These are phyloP conservation scores for Epinephelus awoara DNA, from an alignment of 2,797 vertebrate species.

Conservation along the genomic window DNA sequence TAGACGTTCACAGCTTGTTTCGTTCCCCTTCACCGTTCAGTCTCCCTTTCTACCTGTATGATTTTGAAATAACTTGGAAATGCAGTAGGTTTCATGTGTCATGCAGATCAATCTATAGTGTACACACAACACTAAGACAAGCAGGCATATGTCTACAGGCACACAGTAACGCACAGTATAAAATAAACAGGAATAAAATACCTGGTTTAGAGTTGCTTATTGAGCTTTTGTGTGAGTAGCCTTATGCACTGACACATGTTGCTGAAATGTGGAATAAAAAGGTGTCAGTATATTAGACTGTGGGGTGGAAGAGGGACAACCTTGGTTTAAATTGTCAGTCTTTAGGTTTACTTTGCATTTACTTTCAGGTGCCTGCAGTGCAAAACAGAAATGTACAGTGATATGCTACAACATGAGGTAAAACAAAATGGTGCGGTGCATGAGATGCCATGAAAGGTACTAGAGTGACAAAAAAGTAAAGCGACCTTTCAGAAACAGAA, in stretches of 20 bases:
- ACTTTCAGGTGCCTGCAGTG: conserved; percentile 37
- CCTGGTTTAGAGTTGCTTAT: conserved; percentile 3
- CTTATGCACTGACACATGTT: conserved; percentile 10
- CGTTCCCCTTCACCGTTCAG: conserved; percentile 3
- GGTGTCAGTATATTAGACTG: not conserved
- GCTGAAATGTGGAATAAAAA: conserved; percentile 20
- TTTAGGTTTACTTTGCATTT: conserved; percentile 30
- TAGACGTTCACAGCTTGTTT: not conserved
- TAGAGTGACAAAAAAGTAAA: conserved; percentile 80
- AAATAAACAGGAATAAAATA: conserved; percentile 22
- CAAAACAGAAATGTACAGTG: conserved; percentile 21
- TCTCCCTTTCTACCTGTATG: conserved; percentile 11
- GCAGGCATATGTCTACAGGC: conserved; percentile 45
- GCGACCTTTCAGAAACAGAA: conserved; percentile 62
- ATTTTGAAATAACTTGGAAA: conserved; percentile 45
- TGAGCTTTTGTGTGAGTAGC: conserved; percentile 3
- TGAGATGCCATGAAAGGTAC: conserved; percentile 72
- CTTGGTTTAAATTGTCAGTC: conserved; percentile 1
- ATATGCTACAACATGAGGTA: conserved; percentile 45
- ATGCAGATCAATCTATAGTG: conserved; percentile 55
- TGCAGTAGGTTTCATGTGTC: conserved; percentile 23
- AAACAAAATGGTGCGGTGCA: conserved; percentile 52
- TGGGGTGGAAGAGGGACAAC: not conserved
- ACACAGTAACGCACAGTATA: conserved; percentile 24
- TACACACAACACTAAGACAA: conserved; percentile 21